Conservation (phyloP, 1,140 invertebrate species). For the Drosophila ficusphila region DNA sequence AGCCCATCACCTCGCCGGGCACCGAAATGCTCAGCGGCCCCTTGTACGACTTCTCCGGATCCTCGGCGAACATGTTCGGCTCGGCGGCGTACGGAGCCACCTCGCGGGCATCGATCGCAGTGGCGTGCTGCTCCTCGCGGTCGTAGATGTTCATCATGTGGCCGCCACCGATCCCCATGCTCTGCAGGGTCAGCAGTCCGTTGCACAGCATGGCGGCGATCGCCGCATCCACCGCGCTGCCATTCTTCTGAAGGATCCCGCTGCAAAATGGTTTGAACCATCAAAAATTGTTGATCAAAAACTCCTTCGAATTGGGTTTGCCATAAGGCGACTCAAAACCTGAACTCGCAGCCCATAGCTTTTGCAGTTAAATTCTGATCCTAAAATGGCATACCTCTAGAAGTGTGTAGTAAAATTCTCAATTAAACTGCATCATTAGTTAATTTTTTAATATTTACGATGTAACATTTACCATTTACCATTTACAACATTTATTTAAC, state of each 20-base stretch:
- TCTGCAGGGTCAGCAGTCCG: slow-evolving; percentile 92
- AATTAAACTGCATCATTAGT: too few relatives aligned
- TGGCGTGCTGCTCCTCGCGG: slow-evolving; percentile 86
- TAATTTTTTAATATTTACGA: too few relatives aligned
- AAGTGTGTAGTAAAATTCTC: too few relatives aligned
- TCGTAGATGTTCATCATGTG: slow-evolving; percentile 94
- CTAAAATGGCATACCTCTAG: too few relatives aligned
- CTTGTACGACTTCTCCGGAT: slow-evolving; percentile 75
- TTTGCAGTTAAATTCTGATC: too few relatives aligned
- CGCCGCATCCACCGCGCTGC: slow-evolving; percentile 94
- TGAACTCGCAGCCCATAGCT: too few relatives aligned
- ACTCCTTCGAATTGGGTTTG: too few relatives aligned
- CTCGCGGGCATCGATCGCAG: slow-evolving; percentile 92
- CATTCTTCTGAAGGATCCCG: slow-evolving; percentile 90
- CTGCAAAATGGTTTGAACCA: slow-evolving; percentile 84
- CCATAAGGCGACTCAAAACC: too few relatives aligned
- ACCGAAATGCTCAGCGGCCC: slow-evolving; percentile 93
- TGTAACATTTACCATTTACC: too few relatives aligned
- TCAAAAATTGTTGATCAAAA: too few relatives aligned
- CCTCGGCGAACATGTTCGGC: slow-evolving; percentile 88
- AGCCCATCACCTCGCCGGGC: slow-evolving; percentile 96
- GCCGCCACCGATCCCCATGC: slow-evolving; percentile 95
- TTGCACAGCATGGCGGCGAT: slow-evolving; percentile 94
- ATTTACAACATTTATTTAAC: too few relatives aligned
- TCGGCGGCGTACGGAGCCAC: slow-evolving; percentile 89